A percentile compares a stretch with the other conserved stretches of the same genome.
phyloP scores from a whole-genome alignment of 2,888 invertebrate species.

The Antitype chi region DNA sequence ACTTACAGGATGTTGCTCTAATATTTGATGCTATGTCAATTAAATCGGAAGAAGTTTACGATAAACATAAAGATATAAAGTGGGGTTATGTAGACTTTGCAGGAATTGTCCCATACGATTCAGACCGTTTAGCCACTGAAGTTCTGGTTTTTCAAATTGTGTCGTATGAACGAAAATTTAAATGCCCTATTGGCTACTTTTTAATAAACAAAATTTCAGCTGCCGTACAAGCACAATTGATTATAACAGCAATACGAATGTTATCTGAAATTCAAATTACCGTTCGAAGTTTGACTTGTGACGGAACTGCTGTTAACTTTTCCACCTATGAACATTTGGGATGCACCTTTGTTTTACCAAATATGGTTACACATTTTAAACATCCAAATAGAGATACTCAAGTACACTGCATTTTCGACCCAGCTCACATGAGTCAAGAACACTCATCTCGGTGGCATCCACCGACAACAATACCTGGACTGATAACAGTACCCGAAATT shows the following conservation, averaged over 20 bases:
- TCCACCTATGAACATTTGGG: background rate
- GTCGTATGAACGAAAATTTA: slow-evolving; percentile 3
- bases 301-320: slow-evolving; percentile 1
- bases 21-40: slow-evolving; percentile 3
- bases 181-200: slow-evolving; percentile 16
- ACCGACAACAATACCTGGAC: no score
- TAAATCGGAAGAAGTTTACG: background rate
- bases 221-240: background rate
- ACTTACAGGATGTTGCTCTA: slow-evolving; percentile 9
- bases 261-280: background rate
- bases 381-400: background rate
- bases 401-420: background rate
- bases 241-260: slow-evolving; percentile 3
- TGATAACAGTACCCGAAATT: no score
- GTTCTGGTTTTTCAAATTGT: slow-evolving; percentile 12
- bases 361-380: background rate
- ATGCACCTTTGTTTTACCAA: background rate
- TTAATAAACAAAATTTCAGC: slow-evolving; percentile 1
- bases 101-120: slow-evolving; percentile 2
- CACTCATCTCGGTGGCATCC: no score
- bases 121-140: background rate
- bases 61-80: background rate
- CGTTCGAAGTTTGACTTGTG: slow-evolving; percentile 7
- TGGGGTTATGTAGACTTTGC: slow-evolving; percentile 15
- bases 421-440: no score